Evolutionary conservation across 2,797 vertebrate genomes (phyloP).

Genomic region (Hipposideros larvatus): DNA sequence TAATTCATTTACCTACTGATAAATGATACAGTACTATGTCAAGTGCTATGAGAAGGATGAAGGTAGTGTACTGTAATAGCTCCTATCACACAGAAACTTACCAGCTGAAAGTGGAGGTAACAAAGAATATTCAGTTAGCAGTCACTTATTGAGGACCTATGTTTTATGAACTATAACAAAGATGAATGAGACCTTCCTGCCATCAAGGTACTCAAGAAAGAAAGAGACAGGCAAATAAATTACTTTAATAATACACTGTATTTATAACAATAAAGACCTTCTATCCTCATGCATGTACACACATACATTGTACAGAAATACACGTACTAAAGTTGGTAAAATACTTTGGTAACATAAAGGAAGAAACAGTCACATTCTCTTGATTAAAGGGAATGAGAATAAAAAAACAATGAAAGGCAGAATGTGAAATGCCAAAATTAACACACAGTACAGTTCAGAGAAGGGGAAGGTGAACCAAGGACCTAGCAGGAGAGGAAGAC

Average conservation of each 20-base stretch:
- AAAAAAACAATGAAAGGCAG: conserved; percentile 58
- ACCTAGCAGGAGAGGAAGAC: neutral
- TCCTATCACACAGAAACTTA: conserved; percentile 12
- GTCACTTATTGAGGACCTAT: neutral
- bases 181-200: conserved; percentile 1
- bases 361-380: neutral
- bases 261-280: neutral
- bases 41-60: conserved; percentile 13
- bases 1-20: conserved; percentile 48
- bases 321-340: neutral
- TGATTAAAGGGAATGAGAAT: neutral
- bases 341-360: conserved; percentile 13
- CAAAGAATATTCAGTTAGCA: conserved; percentile 1
- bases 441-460: conserved; percentile 7
- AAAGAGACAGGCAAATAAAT: neutral
- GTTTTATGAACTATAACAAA: conserved; percentile 36
- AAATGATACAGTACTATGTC: neutral
- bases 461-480: conserved; percentile 39
- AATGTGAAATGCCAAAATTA: conserved; percentile 27
- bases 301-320: neutral
- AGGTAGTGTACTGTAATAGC: neutral
- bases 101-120: neutral
- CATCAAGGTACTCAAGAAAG: conserved; percentile 37
- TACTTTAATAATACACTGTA: neutral
- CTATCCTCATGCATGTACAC: neutral